Conservation (phyloP, 2,797 vertebrate genomes). For the Tamandua tetradactyla region DNA sequence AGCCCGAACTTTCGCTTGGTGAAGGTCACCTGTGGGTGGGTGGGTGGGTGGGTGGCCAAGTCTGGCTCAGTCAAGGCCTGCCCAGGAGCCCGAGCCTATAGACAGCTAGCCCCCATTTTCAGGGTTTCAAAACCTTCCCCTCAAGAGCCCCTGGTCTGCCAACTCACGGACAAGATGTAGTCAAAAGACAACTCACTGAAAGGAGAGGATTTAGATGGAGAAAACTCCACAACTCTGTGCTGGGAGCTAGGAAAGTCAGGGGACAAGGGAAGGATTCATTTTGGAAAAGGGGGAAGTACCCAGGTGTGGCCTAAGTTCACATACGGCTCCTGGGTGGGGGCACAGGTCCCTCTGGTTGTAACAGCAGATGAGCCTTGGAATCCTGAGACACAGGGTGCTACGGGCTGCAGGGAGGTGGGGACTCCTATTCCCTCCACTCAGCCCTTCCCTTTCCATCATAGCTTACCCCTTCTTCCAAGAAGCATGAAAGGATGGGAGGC, state of each 20-base stretch:
- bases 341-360: neutral
- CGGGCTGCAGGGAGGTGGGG: neutral
- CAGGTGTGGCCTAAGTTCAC: neutral
- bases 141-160: neutral
- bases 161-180: neutral
- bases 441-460: neutral
- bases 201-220: neutral
- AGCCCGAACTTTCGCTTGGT: constrained; percentile 95
- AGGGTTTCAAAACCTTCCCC: neutral
- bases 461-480: neutral
- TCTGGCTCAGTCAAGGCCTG: neutral
- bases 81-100: neutral
- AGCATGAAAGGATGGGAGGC: neutral
- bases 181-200: neutral
- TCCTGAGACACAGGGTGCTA: neutral
- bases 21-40: constrained; percentile 92
- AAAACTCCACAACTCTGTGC: neutral
- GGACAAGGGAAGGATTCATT: neutral
- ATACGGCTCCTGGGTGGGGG: neutral
- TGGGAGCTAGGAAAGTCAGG: neutral
- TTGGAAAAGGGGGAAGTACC: neutral
- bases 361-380: neutral
- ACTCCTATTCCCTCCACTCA: neutral
- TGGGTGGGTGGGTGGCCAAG: accelerated
- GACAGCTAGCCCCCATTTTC: neutral